Evolutionary conservation across 2,888 invertebrate genomes (phyloP), one percentile per base, ranked within the genome.

Genomic region (Dendrolimus pini): DNA sequence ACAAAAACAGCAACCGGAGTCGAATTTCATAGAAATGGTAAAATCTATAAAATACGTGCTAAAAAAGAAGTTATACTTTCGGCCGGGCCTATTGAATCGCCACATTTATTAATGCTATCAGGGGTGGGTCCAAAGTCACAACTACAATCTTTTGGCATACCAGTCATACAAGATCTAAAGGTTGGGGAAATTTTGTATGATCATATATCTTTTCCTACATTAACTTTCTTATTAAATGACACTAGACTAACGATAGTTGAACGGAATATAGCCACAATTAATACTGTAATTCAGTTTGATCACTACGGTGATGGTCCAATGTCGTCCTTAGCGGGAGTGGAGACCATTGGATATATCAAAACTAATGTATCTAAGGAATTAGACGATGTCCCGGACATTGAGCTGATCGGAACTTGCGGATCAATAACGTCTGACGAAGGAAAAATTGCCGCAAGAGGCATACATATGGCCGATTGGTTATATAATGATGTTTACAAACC

Each of bases 81-180:
- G 9, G 95, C 94, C 1, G 96, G 97, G 0, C 93, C 96, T 0
- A 93, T 97, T 63, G 95, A 95, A 79, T 94, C 96, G 0, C 95
- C 97, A 0, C 96, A 97, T 78, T 75, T 97, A 10, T 69, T 94
- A 14, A 93, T 94, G 93, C 78, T 94, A 1, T 93, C 93, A 0
- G 94, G 94, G 1, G 79, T 95, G 10, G 95, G 95, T 0, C 94
- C 95, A 1, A 89, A 79, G 66, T 78, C 91, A 6, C 93, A 94
- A 64, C 75, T 94, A 56, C 70, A 91, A 61, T 80, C 92, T 2
- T 72, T 93, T 1, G 89, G 89, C 14, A 94, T 95, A 61, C 86
- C 92, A 0, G 90, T 93, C 0, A 77, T 95, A 54, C 80, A 92
- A 64, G 91, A 95, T 71, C 83, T 94, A 9, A 92, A 89, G 63